Percentiles rank a stretch among this genome's conserved stretches.
phyloP scores from a whole-genome alignment of 2,797 vertebrate genomes.

The Eurystomus glaucurus region DNA sequence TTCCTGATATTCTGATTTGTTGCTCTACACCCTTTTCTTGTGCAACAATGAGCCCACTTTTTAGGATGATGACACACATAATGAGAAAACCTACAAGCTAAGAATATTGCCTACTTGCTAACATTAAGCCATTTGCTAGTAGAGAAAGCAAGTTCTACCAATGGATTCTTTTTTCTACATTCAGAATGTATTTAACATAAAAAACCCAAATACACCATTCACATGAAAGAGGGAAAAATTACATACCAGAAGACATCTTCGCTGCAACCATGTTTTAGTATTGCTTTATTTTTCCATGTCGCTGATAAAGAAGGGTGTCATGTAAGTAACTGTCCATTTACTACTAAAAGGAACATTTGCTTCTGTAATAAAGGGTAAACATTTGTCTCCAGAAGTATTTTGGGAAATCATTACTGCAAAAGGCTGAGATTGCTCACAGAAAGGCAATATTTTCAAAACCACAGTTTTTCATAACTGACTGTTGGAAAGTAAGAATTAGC shows the following conservation, averaged over 20 bases:
- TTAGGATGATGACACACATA: neutral
- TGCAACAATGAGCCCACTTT: neutral
- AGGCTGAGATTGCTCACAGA: conserved; percentile 5
- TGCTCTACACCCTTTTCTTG: neutral
- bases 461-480: conserved; percentile 2
- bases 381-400: conserved; percentile 14
- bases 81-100: neutral
- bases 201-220: neutral
- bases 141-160: neutral
- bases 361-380: neutral
- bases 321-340: neutral
- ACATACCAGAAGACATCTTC: neutral
- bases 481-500: conserved; percentile 21
- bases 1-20: neutral
- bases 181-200: neutral
- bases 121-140: neutral
- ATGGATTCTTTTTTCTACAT: neutral
- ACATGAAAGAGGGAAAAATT: neutral
- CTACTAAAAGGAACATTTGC: neutral
- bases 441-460: conserved; percentile 5
- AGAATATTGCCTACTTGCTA: neutral
- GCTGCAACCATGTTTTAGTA: neutral
- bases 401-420: neutral
- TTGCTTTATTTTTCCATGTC: neutral
- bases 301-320: neutral